Evolutionary conservation across 92 coral and sea anemone species (phyloP), one percentile per base, ranked within the genome.

Genomic region (Meandrina meandrites): DNA sequence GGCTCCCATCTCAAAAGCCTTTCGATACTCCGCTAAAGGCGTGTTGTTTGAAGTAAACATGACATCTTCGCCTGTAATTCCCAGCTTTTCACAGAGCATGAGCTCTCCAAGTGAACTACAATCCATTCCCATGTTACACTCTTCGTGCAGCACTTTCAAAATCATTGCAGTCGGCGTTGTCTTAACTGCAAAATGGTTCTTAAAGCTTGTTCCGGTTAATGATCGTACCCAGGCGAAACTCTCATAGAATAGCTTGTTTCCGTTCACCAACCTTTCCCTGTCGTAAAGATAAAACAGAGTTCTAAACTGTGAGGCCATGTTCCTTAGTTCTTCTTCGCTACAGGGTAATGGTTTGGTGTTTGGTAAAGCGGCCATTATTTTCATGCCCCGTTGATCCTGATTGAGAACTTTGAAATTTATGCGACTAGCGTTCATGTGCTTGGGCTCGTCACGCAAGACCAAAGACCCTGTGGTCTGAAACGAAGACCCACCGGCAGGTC

Each of bases 11-110:
- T 79, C 70, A 79, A 79, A 79, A 27, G 82, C 82, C 48, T 79
- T 79, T 36, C 83, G 70, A 22, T 79, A 79, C 10, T 56, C 83
- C 54, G 56, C 34, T 8, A 58, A 57, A 21, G 48, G 50, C 9
- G 82, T 56, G 82, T 79, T 36, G 50, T 79, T 79, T 19, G 82
- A 79, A 56, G 82, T 79, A n/a, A 79, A 79, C 31, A 79, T 58
- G 83, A 79, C 54, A 58, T 79, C 72, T 34, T 79, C 83, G 19
- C 72, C 83, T 79, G 8, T 58, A 56, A 79, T 79, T 31, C 83
- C 83, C 21, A 79, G 19, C 51, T 79, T 79, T 58, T 79, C 83
- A 58, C 82, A 79, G 30, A 79, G 69, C 45, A 79, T 24, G 17
- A 79, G 82, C 31, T 79, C 82, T 19, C 70, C 70, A 1, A 79